These are phyloP conservation scores for Chrysolina oricalcia DNA, from an alignment of 2,888 invertebrate species.

Conservation along the genomic window DNA sequence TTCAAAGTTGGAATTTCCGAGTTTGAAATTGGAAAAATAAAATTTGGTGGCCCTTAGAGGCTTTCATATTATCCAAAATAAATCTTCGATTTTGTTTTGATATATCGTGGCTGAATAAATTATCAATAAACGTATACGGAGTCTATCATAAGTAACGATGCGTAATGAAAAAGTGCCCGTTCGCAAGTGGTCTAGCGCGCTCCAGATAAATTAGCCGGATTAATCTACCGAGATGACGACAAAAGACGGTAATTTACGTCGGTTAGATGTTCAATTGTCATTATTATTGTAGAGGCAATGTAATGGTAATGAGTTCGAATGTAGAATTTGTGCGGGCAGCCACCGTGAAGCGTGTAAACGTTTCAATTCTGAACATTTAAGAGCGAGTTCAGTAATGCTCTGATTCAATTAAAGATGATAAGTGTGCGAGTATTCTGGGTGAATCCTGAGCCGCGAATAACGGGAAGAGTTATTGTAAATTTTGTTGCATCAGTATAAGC, in stretches of 20 bases:
- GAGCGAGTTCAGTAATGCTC: slow-evolving; percentile 34
- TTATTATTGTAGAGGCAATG: slow-evolving; percentile 41
- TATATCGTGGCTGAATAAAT: no score
- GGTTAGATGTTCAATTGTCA: slow-evolving; percentile 45
- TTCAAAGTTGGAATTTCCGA: no score
- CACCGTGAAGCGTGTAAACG: slow-evolving; percentile 52
- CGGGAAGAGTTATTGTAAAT: background rate
- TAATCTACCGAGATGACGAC: slow-evolving; percentile 30
- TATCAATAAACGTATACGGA: no score
- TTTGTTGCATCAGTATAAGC: no score
- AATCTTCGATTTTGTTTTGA: no score
- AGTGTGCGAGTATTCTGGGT: slow-evolving; percentile 1
- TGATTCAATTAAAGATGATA: slow-evolving; percentile 43
- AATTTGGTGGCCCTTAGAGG: no score
- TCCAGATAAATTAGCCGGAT: slow-evolving; percentile 12
- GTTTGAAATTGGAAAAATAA: no score
- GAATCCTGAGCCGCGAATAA: background rate
- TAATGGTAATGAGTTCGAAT: slow-evolving; percentile 36
- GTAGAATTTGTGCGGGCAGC: slow-evolving; percentile 44
- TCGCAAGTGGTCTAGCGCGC: background rate
- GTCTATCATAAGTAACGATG: background rate
- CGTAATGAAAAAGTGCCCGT: background rate
- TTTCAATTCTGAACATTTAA: slow-evolving; percentile 41
- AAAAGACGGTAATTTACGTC: slow-evolving; percentile 32
- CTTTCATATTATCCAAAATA: no score